A percentile compares a stretch with the other conserved stretches of the same genome.
Conservation (phyloP, 1,140 invertebrate species). For the Brachionus koreanus region DNA sequence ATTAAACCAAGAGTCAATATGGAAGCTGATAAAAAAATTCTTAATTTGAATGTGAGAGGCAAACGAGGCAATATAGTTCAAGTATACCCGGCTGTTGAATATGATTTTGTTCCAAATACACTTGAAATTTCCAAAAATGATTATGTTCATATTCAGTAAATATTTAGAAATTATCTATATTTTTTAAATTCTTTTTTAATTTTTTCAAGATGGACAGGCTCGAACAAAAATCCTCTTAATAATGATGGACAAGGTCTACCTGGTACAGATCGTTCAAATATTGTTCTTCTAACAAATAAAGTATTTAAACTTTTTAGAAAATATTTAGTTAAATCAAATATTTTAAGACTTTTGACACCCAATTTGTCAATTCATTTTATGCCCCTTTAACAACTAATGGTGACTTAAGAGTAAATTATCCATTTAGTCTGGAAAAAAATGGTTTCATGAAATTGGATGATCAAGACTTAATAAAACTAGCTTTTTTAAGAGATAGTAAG, state of each 20-base stretch:
- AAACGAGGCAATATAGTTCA: constrained; percentile 45
- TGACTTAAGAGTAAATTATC: not conserved
- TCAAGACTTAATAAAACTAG: not conserved
- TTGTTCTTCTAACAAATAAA: constrained; percentile 50
- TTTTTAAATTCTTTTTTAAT: constrained; percentile 51
- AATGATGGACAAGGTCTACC: constrained; percentile 54
- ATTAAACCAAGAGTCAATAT: not conserved
- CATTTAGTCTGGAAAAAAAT: not conserved
- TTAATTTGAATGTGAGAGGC: constrained; percentile 42
- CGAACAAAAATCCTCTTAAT: constrained; percentile 51
- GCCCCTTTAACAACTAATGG: not conserved
- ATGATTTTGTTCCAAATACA: constrained; percentile 53
- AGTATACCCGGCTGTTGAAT: constrained; percentile 53
- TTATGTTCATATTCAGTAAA: constrained; percentile 55
- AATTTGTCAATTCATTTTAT: not conserved
- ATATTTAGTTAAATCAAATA: not conserved
- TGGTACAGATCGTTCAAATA: constrained; percentile 55
- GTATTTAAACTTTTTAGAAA: constrained; percentile 46
- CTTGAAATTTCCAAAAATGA: constrained; percentile 48
- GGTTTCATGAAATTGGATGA: not conserved
- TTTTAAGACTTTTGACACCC: not conserved
- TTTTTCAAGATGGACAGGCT: constrained; percentile 55
- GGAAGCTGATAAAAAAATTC: not conserved
- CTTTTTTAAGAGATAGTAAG: constrained; percentile 17
- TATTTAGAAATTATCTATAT: constrained; percentile 49